Conservation (phyloP, 2,113 vertebrate genomes). For the Ivindomyrus marchei region DNA sequence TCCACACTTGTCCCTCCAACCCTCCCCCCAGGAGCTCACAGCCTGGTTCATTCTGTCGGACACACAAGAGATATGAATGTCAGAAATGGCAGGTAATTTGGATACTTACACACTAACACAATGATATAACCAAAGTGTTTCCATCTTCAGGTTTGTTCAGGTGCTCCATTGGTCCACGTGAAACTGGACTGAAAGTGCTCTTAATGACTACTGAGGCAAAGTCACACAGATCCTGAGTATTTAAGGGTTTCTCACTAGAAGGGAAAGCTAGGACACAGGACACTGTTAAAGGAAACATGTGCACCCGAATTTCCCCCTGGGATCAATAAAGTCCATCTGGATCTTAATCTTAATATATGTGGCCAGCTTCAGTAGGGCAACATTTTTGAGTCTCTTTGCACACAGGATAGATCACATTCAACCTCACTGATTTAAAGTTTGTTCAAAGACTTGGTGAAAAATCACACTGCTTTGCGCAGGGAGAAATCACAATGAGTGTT, state of each 20-base stretch:
- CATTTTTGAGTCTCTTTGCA: neutral
- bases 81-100: neutral
- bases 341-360: neutral
- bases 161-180: too few relatives aligned
- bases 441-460: neutral
- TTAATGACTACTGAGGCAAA: neutral
- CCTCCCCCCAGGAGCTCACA: neutral
- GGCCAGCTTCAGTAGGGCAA: neutral
- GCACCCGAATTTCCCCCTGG: neutral
- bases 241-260: neutral
- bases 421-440: neutral
- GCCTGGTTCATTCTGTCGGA: neutral
- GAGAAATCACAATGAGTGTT: neutral
- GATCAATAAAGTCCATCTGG: neutral
- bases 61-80: neutral
- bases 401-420: neutral
- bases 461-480: neutral
- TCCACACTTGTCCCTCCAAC: neutral
- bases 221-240: neutral
- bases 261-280: neutral
- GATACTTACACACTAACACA: neutral
- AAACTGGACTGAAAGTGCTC: neutral
- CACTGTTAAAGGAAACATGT: neutral
- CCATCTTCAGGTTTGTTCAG: neutral
- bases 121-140: neutral